Evolutionary conservation across 2,888 invertebrate species (phyloP).

Genomic region (Idaea aversata): DNA sequence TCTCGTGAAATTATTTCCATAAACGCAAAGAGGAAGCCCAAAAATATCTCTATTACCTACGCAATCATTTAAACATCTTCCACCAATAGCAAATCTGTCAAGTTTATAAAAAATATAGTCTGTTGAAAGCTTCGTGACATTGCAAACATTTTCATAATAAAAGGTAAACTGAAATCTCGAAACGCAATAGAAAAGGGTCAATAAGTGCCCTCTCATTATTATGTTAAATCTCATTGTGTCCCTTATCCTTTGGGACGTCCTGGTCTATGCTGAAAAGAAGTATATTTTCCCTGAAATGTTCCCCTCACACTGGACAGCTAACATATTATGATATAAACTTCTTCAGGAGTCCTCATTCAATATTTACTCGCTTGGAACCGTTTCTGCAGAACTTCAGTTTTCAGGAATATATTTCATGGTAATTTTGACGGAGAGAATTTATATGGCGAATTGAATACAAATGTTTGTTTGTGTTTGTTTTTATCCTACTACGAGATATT

Average conservation of each 20-base stretch:
- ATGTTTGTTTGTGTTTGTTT: constrained; percentile 15
- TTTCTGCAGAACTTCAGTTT: constrained; percentile 32
- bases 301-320: constrained; percentile 52
- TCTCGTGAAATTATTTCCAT: neutral
- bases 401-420: constrained; percentile 30
- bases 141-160: constrained; percentile 20
- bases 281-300: constrained; percentile 43
- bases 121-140: neutral
- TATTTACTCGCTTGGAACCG: constrained; percentile 54
- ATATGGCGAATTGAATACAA: constrained; percentile 17
- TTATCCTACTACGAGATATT: neutral
- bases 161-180: constrained; percentile 21
- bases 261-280: constrained; percentile 43
- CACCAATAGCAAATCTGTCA: neutral
- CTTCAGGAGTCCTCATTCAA: constrained; percentile 52
- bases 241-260: constrained; percentile 50
- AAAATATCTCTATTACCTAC: neutral
- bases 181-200: constrained; percentile 39
- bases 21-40: neutral
- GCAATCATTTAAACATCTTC: neutral
- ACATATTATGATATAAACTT: constrained; percentile 63
- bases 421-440: constrained; percentile 29
- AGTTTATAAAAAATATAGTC: neutral
- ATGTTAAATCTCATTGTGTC: constrained; percentile 65
- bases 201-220: constrained; percentile 54